Percentiles rank a stretch among this genome's conserved stretches.
phyloP scores from a whole-genome alignment of 2,888 invertebrate genomes.

The Brachylomia viminalis region DNA sequence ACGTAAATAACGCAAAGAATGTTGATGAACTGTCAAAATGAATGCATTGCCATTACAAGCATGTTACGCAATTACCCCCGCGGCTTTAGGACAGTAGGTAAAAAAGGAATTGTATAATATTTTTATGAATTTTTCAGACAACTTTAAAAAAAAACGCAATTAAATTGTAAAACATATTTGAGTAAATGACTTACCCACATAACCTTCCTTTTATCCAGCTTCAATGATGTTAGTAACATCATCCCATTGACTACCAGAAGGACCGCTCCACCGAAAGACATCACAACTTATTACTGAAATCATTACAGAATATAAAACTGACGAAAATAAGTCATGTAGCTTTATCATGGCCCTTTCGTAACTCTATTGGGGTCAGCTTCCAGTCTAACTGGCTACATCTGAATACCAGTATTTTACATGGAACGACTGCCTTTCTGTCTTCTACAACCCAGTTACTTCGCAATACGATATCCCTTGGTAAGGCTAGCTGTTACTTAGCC shows the following conservation, averaged over 20 bases:
- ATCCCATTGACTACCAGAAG: conserved; percentile 49
- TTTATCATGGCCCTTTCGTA: neutral
- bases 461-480: neutral
- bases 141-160: no score
- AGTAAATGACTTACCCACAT: conserved; percentile 61
- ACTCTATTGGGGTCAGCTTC: neutral
- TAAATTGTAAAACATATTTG: no score
- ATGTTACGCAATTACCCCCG: neutral
- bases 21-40: neutral
- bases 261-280: conserved; percentile 47
- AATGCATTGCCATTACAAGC: no score
- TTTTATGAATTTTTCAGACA: no score
- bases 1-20: neutral
- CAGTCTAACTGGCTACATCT: neutral
- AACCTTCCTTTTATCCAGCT: conserved; percentile 40
- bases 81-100: neutral
- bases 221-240: conserved; percentile 51
- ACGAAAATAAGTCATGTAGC: neutral
- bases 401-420: neutral
- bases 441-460: no score
- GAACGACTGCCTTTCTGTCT: no score
- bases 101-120: neutral
- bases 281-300: conserved; percentile 59
- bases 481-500: neutral
- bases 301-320: neutral